phyloP scores from a whole-genome alignment of 2,888 invertebrate genomes.

The Oegoconia quadripuncta region DNA sequence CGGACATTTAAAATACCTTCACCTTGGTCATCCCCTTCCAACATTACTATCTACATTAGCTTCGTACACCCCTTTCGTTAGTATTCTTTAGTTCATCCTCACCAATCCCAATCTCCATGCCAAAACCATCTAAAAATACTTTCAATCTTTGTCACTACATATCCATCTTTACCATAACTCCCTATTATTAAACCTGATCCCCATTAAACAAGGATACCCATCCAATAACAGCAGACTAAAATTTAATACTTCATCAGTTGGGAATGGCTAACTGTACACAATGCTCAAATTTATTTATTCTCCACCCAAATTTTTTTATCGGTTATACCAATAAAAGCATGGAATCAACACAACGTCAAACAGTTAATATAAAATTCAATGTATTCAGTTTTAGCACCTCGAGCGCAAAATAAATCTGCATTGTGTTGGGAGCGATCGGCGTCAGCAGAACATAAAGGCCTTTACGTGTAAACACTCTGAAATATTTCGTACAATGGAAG shows the following conservation, averaged over 20 bases:
- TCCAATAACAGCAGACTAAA: conserved; percentile 15
- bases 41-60: too few species aligned
- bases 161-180: too few species aligned
- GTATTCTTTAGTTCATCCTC: too few species aligned
- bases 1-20: too few species aligned
- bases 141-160: too few species aligned
- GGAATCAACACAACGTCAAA: conserved; percentile 8
- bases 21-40: too few species aligned
- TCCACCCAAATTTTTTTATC: conserved; percentile 14
- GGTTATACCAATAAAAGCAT: conserved; percentile 11
- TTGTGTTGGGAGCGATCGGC: conserved; percentile 20
- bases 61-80: too few species aligned
- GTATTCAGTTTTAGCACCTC: conserved; percentile 29
- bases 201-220: too few species aligned
- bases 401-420: conserved; percentile 28
- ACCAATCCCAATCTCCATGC: too few species aligned
- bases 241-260: background rate
- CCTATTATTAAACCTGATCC: too few species aligned
- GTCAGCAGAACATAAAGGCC: conserved; percentile 18
- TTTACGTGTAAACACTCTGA: conserved; percentile 35
- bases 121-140: too few species aligned
- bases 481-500: conserved; percentile 66
- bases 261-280: background rate
- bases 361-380: conserved; percentile 24
- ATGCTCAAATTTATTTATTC: background rate